Percentiles rank a stretch among this genome's conserved stretches.
Conservation (phyloP, 2,888 invertebrate genomes). For the Drosophila rubida region DNA sequence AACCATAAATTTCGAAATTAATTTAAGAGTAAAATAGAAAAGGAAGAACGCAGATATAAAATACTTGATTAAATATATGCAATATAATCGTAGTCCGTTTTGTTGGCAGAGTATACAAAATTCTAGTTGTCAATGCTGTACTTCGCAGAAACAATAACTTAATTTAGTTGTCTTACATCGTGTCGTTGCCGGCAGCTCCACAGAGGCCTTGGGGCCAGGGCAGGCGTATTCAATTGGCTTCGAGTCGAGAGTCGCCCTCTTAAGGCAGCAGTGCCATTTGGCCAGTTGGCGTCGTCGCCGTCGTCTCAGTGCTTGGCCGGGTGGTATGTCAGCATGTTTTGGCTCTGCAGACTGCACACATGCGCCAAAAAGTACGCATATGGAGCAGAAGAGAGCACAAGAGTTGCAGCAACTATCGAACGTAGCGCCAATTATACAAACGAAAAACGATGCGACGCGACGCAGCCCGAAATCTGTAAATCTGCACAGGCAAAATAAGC, state of each 20-base stretch:
- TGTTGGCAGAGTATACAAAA: constrained; percentile 39
- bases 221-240: constrained; percentile 12
- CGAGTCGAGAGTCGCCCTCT: constrained; percentile 18
- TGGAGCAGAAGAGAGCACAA: constrained; percentile 20
- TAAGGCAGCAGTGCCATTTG: constrained; percentile 11
- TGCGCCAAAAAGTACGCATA: constrained; percentile 52
- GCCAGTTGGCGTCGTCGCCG: background rate
- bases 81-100: no score
- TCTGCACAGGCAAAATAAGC: constrained; percentile 38
- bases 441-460: constrained; percentile 33
- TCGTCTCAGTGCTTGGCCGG: constrained; percentile 53
- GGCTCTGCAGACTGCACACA: constrained; percentile 2
- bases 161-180: constrained; percentile 78
- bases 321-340: constrained; percentile 63
- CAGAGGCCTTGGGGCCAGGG: constrained; percentile 8
- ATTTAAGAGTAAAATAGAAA: no score
- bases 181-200: constrained; percentile 57
- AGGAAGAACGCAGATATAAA: no score
- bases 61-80: no score
- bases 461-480: constrained; percentile 58
- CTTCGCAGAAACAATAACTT: constrained; percentile 76
- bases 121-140: constrained; percentile 3
- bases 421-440: constrained; percentile 80
- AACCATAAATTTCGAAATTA: no score
- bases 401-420: constrained; percentile 26